A percentile compares a stretch with the other conserved stretches of the same genome.
Evolutionary conservation across 1,140 invertebrate genomes (phyloP).

Genomic region (Hyposmocoma kahamanoa): DNA sequence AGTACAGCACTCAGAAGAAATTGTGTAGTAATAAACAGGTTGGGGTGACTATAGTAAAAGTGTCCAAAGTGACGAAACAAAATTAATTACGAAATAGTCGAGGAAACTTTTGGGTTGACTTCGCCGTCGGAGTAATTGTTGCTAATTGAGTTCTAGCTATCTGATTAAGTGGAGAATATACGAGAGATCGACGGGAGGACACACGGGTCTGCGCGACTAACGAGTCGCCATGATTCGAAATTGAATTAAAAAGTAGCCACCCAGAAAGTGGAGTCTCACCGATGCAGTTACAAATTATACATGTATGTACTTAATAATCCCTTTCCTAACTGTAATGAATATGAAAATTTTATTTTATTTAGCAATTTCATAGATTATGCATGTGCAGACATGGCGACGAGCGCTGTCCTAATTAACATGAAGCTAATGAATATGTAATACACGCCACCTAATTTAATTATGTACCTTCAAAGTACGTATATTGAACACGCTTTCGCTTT

Average conservation of each 20-base stretch:
- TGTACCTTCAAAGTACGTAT: constrained; percentile 10
- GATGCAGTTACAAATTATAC: no score
- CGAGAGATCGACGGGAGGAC: neutral
- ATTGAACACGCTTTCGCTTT: constrained; percentile 12
- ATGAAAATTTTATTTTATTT: neutral
- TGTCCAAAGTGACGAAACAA: constrained; percentile 35
- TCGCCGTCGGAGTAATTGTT: constrained; percentile 25
- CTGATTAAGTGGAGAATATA: no score
- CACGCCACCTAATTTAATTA: constrained; percentile 19
- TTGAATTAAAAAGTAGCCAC: no score
- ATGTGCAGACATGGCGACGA: neutral
- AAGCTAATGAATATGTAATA: constrained; percentile 28
- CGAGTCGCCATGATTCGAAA: no score
- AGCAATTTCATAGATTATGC: neutral
- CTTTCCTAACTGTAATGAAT: no score
- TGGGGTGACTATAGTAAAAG: no score
- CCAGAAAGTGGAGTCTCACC: no score
- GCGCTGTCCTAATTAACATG: constrained; percentile 21
- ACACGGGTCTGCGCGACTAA: neutral
- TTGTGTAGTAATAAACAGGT: no score
- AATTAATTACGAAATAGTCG: constrained; percentile 57
- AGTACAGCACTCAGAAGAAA: no score
- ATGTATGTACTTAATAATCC: no score
- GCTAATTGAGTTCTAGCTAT: constrained; percentile 48
- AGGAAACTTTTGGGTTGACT: constrained; percentile 46